Evolutionary conservation across 2,113 vertebrate genomes (phyloP).

Genomic region (Anolis carolinensis): DNA sequence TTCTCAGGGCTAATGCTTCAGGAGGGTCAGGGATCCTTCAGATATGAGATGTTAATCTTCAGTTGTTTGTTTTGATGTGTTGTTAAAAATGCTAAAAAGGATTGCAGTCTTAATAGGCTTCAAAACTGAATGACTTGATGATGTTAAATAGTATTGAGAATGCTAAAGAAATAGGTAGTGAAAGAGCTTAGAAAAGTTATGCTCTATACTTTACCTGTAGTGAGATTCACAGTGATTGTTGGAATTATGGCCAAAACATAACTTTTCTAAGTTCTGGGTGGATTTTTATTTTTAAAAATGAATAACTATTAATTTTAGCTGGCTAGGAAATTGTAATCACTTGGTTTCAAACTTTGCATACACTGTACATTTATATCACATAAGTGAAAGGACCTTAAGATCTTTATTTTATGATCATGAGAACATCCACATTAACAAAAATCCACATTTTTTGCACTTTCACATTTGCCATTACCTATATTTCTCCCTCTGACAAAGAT

Average conservation of each 20-base stretch:
- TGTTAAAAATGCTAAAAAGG: background rate
- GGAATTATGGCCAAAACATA: too few relatives aligned
- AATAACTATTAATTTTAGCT: background rate
- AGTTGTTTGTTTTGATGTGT: too few relatives aligned
- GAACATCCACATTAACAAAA: background rate
- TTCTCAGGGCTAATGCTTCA: too few relatives aligned
- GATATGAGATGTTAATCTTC: too few relatives aligned
- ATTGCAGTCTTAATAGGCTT: background rate
- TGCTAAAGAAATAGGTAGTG: background rate
- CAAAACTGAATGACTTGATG: background rate
- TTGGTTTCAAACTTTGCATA: background rate
- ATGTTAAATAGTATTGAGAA: background rate
- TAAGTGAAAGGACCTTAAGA: background rate
- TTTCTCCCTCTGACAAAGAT: conserved; percentile 35
- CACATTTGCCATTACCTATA: conserved; percentile 26
- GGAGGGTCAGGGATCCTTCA: too few relatives aligned
- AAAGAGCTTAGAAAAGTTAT: too few relatives aligned
- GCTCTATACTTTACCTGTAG: too few relatives aligned
- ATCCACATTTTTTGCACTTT: background rate
- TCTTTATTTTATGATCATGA: background rate
- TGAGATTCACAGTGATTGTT: too few relatives aligned
- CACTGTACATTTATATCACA: background rate
- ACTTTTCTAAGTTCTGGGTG: too few relatives aligned
- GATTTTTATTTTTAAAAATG: too few relatives aligned
- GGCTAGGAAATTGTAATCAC: background rate